Evolutionary conservation across 2,113 vertebrate genomes (phyloP).

Genomic region (Perccottus glenii): DNA sequence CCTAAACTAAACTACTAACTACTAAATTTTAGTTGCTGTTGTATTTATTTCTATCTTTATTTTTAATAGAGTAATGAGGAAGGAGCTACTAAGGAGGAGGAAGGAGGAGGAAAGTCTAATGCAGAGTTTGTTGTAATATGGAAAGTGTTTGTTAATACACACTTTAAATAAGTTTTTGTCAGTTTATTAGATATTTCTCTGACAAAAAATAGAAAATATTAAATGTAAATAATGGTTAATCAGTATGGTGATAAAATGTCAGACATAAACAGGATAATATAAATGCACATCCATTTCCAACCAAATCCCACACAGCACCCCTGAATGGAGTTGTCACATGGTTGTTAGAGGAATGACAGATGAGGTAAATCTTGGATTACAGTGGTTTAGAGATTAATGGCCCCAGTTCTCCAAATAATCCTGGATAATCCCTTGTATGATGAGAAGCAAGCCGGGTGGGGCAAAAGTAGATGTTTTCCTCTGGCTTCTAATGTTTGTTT

Average conservation of each 20-base stretch:
- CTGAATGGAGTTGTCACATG: constrained; percentile 56
- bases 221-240: background rate
- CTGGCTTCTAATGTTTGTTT: constrained; percentile 10
- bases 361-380: constrained; percentile 66
- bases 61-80: background rate
- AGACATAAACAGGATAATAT: too few relatives aligned
- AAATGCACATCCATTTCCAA: too few relatives aligned
- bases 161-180: background rate
- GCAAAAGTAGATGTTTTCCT: constrained; percentile 43
- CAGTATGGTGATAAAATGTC: background rate
- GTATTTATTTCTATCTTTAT: background rate
- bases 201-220: too few relatives aligned
- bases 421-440: constrained; percentile 65
- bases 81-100: background rate
- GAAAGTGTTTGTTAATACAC: background rate
- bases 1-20: too few relatives aligned
- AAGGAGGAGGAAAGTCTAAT: background rate
- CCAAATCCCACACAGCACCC: constrained; percentile 2
- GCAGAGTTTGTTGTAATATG: background rate
- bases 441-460: background rate
- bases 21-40: too few relatives aligned
- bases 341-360: constrained; percentile 45
- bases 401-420: constrained; percentile 67
- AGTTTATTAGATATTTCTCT: too few relatives aligned
- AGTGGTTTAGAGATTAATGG: constrained; percentile 69